Conservation (phyloP, 2,113 vertebrate species). For the Capreolus pygargus region DNA sequence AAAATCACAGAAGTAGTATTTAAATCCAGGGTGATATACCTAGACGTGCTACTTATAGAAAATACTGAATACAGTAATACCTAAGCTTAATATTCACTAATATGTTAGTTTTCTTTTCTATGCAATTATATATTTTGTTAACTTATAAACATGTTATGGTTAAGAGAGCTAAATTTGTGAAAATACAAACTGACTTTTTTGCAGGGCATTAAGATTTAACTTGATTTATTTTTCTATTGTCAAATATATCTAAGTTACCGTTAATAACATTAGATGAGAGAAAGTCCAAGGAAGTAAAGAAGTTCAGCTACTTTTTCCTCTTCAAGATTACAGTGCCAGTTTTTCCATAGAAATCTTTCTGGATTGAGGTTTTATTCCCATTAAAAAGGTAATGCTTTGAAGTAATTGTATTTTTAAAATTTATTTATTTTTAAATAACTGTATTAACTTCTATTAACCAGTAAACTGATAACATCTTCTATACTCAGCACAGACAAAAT, state of each 20-base stretch:
- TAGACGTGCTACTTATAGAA: not conserved
- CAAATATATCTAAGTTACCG: not conserved
- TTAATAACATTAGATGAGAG: not conserved
- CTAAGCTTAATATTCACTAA: not conserved
- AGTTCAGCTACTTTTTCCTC: not conserved
- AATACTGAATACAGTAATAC: not conserved
- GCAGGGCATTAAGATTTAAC: not conserved
- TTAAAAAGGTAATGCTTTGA: not conserved
- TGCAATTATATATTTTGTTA: not conserved
- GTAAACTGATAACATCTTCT: not conserved
- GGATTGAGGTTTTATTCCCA: not conserved
- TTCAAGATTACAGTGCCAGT: not conserved
- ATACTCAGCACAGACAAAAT: not conserved
- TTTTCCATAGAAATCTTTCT: not conserved
- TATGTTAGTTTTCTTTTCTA: not conserved
- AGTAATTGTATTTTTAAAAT: not conserved
- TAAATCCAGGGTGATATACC: not conserved
- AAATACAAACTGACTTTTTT: not conserved
- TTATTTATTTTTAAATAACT: not conserved
- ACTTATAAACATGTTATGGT: not conserved
- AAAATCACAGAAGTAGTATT: not conserved
- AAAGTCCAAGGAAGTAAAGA: not conserved
- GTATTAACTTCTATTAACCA: not conserved
- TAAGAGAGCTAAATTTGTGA: not conserved
- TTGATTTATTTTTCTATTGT: constrained; percentile 38